Base-by-base conservation (phyloP, 2,797 vertebrate species). In the Betta splendens region DNA sequence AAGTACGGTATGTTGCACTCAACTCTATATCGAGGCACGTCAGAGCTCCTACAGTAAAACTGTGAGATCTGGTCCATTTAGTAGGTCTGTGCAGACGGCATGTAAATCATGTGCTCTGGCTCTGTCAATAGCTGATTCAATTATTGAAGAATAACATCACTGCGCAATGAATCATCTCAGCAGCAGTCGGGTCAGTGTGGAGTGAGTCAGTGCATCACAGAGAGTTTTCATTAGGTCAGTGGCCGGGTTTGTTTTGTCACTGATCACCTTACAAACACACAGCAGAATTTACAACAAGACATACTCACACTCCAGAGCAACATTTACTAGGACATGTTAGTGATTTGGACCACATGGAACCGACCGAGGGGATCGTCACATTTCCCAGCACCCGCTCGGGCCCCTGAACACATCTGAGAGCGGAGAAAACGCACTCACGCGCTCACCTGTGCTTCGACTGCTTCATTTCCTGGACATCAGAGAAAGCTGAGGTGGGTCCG, bases 401-500 rank as follows among this genome's bases (percentile, higher is more conserved):
- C 49, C 47, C 69, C 13, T 51, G 69, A 75, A 70, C 47, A 66
- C 37, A 42, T 64, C 58, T 51, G 45, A 71, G n/a, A 51, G 53
- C 36, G 25, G 15, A 37, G 39, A 47, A 12, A 52, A 40, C 7
- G 33, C 52, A 56, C 63, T 35, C 62, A 65, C 58, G 75, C 59
- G 21, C 6, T 80, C 83, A 87, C 81, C 81, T 84, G 77, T 12
- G 3, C 33, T 40, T 48, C 70, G 68, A 79, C 64, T 69, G 62
- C 43, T 76, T 87, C 55, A 86, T 85, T 88, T 87, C 86, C 84
- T 85, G 65, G 48, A 83, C 72, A 85, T 84, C 77, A 84, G 71
- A 85, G 58, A 43, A 17, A 46, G 25, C 31, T 7, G 36, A 39
- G 48, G 55, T 21, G 58, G 47, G 21, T 69, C 35, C 2, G 9